These are phyloP conservation scores for Orthonevra nobilis DNA, from an alignment of 2,888 invertebrate species.

Conservation along the genomic window DNA sequence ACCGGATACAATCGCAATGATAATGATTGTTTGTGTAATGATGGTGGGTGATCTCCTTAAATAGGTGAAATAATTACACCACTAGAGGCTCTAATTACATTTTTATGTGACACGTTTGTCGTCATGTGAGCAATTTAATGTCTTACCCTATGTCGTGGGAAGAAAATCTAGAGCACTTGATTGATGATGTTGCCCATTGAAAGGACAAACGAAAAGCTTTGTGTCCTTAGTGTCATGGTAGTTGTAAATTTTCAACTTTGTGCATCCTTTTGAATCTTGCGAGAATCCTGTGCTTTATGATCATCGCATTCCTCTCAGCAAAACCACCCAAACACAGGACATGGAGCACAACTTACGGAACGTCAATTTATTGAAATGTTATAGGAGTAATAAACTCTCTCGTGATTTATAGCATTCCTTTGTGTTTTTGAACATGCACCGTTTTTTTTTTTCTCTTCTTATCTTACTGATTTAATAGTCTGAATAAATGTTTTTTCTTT, in stretches of 20 bases:
- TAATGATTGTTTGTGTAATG: conserved; percentile 46
- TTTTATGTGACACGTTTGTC: conserved; percentile 54
- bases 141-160: conserved; percentile 6
- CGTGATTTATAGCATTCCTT: conserved; percentile 29
- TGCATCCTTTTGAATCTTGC: background rate
- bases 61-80: conserved; percentile 66
- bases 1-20: conserved; percentile 49
- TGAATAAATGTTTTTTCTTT: conserved; percentile 56
- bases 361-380: conserved; percentile 31
- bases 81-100: conserved; percentile 54
- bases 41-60: conserved; percentile 62
- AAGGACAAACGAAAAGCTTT: conserved; percentile 4
- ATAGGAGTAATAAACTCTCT: conserved; percentile 17
- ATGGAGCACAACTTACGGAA: background rate
- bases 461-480: background rate
- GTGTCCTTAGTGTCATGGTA: background rate
- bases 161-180: conserved; percentile 55
- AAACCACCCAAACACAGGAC: background rate
- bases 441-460: background rate
- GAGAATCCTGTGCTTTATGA: conserved; percentile 9
- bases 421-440: conserved; percentile 1
- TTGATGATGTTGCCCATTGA: conserved; percentile 52
- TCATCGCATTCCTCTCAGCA: conserved; percentile 6
- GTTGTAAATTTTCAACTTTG: conserved; percentile 12
- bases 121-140: conserved; percentile 27